Evolutionary conservation across 2,113 vertebrate species (phyloP).

Genomic region (Columba livia): DNA sequence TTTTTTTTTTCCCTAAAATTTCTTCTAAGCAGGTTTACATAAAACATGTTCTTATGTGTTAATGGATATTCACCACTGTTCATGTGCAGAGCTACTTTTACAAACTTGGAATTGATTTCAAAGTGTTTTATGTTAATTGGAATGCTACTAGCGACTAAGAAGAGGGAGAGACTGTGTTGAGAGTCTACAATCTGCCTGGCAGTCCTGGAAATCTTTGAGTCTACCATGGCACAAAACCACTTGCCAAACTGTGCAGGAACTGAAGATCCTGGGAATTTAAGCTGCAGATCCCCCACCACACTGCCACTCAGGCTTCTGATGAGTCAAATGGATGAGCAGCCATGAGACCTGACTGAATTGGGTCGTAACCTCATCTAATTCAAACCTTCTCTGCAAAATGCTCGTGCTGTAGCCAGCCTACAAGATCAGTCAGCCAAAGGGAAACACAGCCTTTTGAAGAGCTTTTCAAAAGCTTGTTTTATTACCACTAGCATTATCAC

Average conservation of each 20-base stretch:
- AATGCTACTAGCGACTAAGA: not conserved
- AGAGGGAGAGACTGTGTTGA: not conserved
- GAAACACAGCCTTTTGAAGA: not conserved
- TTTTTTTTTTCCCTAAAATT: not conserved
- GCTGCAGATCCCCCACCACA: not conserved
- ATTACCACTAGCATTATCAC: not conserved
- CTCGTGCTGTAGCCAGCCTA: not conserved
- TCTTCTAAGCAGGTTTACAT: not conserved
- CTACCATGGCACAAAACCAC: accelerated
- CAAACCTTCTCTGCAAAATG: not conserved
- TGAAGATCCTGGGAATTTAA: slow-evolving; percentile 14
- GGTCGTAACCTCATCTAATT: slow-evolving; percentile 14
- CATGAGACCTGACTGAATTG: slow-evolving; percentile 2
- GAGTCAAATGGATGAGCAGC: not conserved
- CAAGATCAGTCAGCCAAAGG: not conserved
- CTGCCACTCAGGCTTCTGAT: not conserved
- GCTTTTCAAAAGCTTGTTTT: not conserved
- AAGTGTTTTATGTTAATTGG: not conserved
- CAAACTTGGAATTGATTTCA: not conserved
- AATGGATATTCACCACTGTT: not conserved
- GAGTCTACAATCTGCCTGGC: not conserved
- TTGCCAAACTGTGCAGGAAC: not conserved
- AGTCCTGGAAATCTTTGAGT: not conserved
- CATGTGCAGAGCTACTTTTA: not conserved
- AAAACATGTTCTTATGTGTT: not conserved